phyloP scores from a whole-genome alignment of 2,888 invertebrate genomes.

The Luperina testacea region DNA sequence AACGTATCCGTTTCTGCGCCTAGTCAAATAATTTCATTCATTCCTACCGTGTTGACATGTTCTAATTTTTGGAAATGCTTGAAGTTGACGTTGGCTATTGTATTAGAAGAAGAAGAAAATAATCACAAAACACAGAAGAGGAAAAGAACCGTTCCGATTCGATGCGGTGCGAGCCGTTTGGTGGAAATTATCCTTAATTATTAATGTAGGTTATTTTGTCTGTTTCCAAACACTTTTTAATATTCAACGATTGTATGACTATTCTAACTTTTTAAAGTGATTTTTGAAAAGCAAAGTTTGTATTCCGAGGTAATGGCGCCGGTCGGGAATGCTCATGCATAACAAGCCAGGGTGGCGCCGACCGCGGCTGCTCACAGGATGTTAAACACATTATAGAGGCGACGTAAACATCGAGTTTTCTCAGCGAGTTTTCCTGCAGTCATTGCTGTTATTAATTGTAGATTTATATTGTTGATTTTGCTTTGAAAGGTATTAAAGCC shows the following conservation, averaged over 20 bases:
- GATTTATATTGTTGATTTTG: conserved; percentile 18
- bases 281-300: conserved; percentile 27
- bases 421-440: conserved; percentile 7
- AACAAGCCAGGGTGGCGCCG: conserved; percentile 52
- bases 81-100: too few species aligned
- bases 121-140: too few species aligned
- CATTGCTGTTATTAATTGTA: conserved; percentile 9
- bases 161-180: too few species aligned
- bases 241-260: conserved; percentile 18
- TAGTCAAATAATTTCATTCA: too few species aligned
- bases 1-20: too few species aligned
- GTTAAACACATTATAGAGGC: conserved; percentile 35
- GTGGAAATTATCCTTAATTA: not conserved
- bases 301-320: conserved; percentile 21
- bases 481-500: not conserved
- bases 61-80: too few species aligned
- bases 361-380: conserved; percentile 18
- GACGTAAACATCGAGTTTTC: conserved; percentile 27
- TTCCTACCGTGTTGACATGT: too few species aligned
- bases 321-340: conserved; percentile 41
- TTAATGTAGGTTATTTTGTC: not conserved
- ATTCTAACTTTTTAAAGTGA: conserved; percentile 22
- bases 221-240: not conserved
- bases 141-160: too few species aligned
- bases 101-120: too few species aligned